Evolutionary conservation across 2,888 invertebrate genomes (phyloP).

Genomic region (Mesorhabditis spiculigera): DNA sequence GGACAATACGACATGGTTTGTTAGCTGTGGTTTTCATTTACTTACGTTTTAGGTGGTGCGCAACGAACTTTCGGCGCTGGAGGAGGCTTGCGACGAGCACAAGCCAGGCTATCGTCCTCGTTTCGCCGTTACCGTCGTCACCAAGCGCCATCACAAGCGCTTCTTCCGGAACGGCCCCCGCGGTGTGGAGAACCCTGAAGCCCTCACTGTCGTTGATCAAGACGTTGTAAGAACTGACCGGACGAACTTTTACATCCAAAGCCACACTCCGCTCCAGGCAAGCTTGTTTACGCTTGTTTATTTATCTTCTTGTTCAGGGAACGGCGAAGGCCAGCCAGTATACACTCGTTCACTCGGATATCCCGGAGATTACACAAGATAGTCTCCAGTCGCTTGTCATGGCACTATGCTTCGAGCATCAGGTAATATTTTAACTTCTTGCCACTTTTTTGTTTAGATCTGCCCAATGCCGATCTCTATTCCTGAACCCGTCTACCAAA

Average conservation of each 20-base stretch:
- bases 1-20: slow-evolving; percentile 2
- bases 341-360: background rate
- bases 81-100: background rate
- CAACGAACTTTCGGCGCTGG: background rate
- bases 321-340: background rate
- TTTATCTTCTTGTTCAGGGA: background rate
- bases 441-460: background rate
- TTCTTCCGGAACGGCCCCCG: background rate
- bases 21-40: background rate
- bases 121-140: slow-evolving; percentile 1
- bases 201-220: background rate
- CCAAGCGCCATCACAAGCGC: slow-evolving; percentile 4
- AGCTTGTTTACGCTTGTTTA: background rate
- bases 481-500: slow-evolving; percentile 4
- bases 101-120: background rate
- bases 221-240: background rate
- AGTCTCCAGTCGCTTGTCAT: background rate
- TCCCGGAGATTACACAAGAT: background rate
- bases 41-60: background rate
- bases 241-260: background rate
- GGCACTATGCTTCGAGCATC: background rate
- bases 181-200: background rate
- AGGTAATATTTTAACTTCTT: background rate
- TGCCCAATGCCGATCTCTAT: background rate
- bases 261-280: background rate